These are phyloP conservation scores for Girardia tigrina DNA, from an alignment of 2,888 invertebrate species.

Conservation along the genomic window DNA sequence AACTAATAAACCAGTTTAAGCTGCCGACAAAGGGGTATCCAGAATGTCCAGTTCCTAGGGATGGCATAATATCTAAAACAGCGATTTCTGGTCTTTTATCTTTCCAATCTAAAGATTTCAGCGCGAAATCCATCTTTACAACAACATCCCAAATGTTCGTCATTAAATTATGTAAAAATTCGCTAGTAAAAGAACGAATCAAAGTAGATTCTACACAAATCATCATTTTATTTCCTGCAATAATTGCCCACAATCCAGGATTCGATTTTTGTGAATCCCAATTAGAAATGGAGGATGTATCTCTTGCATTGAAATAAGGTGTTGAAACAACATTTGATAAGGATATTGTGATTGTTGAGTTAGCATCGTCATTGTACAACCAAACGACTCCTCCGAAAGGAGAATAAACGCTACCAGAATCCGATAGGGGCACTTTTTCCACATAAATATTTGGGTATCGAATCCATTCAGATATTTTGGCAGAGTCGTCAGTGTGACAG, in stretches of 20 bases:
- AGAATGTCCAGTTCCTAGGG: constrained; percentile 39
- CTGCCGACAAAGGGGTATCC: constrained; percentile 40
- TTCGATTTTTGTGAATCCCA: background rate
- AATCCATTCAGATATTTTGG: background rate
- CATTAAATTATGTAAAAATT: constrained; percentile 31
- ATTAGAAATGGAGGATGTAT: background rate
- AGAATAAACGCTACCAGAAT: background rate
- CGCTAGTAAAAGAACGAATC: background rate
- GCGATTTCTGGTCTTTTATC: background rate
- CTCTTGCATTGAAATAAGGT: constrained; percentile 10
- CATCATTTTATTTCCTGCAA: constrained; percentile 29
- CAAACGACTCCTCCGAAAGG: constrained; percentile 23
- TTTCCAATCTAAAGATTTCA: constrained; percentile 26
- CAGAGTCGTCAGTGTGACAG: constrained; percentile 17
- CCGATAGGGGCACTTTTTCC: background rate
- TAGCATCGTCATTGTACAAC: background rate
- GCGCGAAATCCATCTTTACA: constrained; percentile 24
- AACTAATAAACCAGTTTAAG: background rate
- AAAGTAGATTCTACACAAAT: constrained; percentile 28
- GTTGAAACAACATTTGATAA: constrained; percentile 17
- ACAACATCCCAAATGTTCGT: constrained; percentile 29
- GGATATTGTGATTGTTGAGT: background rate
- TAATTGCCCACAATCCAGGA: constrained; percentile 31
- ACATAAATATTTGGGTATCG: constrained; percentile 1
- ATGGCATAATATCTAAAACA: constrained; percentile 28